Evolutionary conservation across 2,797 vertebrate genomes (phyloP), one percentile per base, ranked within the genome.

Genomic region (Premnoplex brunnescens): DNA sequence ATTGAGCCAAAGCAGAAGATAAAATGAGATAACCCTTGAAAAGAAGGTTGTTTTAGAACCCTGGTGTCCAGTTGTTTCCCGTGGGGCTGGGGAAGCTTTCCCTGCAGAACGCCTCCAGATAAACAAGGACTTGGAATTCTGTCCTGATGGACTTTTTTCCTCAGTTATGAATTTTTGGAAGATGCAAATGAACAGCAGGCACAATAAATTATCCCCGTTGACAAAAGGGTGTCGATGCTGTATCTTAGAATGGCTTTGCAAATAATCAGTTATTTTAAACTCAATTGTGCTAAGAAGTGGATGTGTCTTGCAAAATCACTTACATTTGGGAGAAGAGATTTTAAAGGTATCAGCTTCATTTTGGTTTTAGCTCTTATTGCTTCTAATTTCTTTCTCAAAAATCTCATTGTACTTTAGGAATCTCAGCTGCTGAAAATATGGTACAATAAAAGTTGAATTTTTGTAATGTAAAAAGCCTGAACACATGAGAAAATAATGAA

Each of bases 311-410:
- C 36, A 89, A 78, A 30, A 36, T n/a, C 22, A 11, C 14, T 73
- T 58, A 13, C 17, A 55, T 58, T 69, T 69, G 46, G 23, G 21
- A 7, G 10, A 85, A 76, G 32, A 76, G 9, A 46, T 81, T 81
- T 91, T 80, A 74, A 96, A 74, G 14, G 4, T 27, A 63, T 3
- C 10, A 44, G 5, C 9, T 77, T 74, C 0, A 60, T 60, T 81
- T 88, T 90, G 34, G 24, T 87, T 94, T 85, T 34, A 37, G 26
- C 24, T 82, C 12, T 59, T 55, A 41, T 3, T 51, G 12, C 52
- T 64, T 93, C 55, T 67, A 79, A 34, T 89, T 83, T 89, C 34
- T 60, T 58, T 72, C n/a, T 67, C 34, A 84, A 87, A 78, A 86
- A 62, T 69, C 5, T 12, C 1, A 0, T 63, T 68, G 13, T 74